A percentile compares a stretch with the other conserved stretches of the same genome.
Evolutionary conservation across 1,140 invertebrate species (phyloP).

Genomic region (Panonychus citri): DNA sequence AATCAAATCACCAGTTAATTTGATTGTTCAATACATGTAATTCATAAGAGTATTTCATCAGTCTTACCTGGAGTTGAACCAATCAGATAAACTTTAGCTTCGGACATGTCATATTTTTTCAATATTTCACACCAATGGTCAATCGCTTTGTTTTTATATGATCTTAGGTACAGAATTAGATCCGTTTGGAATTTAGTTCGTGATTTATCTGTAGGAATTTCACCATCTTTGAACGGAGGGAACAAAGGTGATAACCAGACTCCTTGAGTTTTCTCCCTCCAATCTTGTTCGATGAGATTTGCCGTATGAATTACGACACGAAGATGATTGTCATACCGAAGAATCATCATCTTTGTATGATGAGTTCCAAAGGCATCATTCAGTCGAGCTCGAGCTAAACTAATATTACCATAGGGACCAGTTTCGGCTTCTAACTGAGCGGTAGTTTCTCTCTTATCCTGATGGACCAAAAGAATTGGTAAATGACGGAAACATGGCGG

Average conservation of each 20-base stretch:
- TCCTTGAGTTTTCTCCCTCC: conserved; percentile 79
- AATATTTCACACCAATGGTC: conserved; percentile 46
- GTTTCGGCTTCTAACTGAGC: background rate
- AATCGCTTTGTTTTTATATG: conserved; percentile 42
- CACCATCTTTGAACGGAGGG: conserved; percentile 27
- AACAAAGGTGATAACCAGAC: conserved; percentile 67
- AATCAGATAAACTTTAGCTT: conserved; percentile 58
- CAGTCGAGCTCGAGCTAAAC: conserved; percentile 5
- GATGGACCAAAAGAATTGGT: conserved; percentile 6
- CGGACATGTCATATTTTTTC: conserved; percentile 48
- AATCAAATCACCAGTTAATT: too few relatives aligned
- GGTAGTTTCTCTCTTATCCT: conserved; percentile 4
- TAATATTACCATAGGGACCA: conserved; percentile 22
- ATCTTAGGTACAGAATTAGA: conserved; percentile 49
- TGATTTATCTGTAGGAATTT: conserved; percentile 33
- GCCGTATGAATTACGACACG: conserved; percentile 71
- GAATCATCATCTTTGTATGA: conserved; percentile 58
- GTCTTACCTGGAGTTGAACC: conserved; percentile 46
- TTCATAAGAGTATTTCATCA: background rate
- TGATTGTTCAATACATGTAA: too few relatives aligned
- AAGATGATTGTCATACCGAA: conserved; percentile 52
- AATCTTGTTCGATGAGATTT: conserved; percentile 71
- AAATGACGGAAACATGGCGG: conserved; percentile 19
- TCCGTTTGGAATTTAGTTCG: conserved; percentile 60
- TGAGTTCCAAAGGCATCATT: conserved; percentile 8